Evolutionary conservation across 2,888 invertebrate species (phyloP), one percentile per base, ranked within the genome.

Genomic region (Dicyrtoma fusca): DNA sequence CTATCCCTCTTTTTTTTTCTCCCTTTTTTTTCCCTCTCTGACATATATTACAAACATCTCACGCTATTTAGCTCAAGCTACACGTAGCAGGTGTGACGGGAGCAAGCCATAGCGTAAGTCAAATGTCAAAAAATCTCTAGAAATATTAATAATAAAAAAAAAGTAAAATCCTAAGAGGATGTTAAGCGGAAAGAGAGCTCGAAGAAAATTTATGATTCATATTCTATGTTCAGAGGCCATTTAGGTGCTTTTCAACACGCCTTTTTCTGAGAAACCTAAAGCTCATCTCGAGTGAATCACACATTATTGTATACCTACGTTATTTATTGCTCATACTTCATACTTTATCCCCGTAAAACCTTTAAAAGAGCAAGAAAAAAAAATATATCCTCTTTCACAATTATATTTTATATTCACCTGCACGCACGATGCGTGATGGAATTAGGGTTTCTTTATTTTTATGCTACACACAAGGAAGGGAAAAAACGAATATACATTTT

Each of bases 261-360:
- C 68, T 42, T 57, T 34, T 68, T 68, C 68, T 55, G 10, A 42
- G 68, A 65, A 26, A 51, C 23, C 65, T 25, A 51, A 19, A 57
- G 26, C 34, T 57, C 57, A 34, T 47, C 26, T 34, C n/a, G 26
- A 44, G 11, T 55, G 45, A 69, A 69, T 69, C 69, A 57, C 59
- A 49, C 62, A 21, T 25, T 19, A 21, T 49, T 49, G 11, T 69
- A 42, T 57, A 14, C 55, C 34, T 45, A 59, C n/a, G 17, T 68
- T 69, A 69, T 69, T 69, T 69, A 69, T 69, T 69, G 59, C 59
- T 69, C 69, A 69, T 69, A 69, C 59, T 57, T 69, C 59, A 69
- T 57, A 21, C 34, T 34, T 34, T 34, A 34, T 34, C 34, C 8
- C 26, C 25, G 51, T 26, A 25, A 65, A 49, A 51, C 1, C 17